Evolutionary conservation across 64 coral and sea anemone genomes (phyloP).

Genomic region (Orbicella faveolata): DNA sequence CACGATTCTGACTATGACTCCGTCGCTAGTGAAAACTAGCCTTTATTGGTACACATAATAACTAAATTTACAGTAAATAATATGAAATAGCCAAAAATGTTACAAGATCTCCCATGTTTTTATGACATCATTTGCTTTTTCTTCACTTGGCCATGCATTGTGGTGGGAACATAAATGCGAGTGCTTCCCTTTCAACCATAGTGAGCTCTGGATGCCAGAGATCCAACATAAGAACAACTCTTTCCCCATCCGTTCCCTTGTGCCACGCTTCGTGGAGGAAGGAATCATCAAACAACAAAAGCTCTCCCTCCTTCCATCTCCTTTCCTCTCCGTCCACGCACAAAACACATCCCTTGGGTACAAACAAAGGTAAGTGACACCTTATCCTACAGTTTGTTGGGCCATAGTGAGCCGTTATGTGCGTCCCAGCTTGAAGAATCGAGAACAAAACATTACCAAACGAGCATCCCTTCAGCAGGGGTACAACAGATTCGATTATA

Average conservation of each 20-base stretch:
- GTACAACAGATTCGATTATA: slow-evolving; percentile 48
- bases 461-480: slow-evolving; percentile 67
- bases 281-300: slow-evolving; percentile 96
- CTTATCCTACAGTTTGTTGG: slow-evolving; percentile 91
- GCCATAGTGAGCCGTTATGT: slow-evolving; percentile 87
- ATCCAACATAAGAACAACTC: slow-evolving; percentile 90
- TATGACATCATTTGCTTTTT: no score
- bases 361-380: slow-evolving; percentile 80
- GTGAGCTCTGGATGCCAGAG: slow-evolving; percentile 91
- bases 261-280: slow-evolving; percentile 86
- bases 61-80: no score
- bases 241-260: slow-evolving; percentile 39
- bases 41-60: no score
- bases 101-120: no score
- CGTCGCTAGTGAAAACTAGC: no score
- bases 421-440: slow-evolving; percentile 77
- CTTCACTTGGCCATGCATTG: no score
- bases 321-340: slow-evolving; percentile 52
- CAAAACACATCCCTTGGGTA: slow-evolving; percentile 70
- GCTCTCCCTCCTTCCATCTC: slow-evolving; percentile 57
- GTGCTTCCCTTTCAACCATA: slow-evolving; percentile 60
- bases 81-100: no score
- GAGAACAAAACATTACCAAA: slow-evolving; percentile 95
- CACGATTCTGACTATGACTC: no score
- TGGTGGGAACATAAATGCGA: slow-evolving; percentile 73